A percentile compares a stretch with the other conserved stretches of the same genome.
Conservation (phyloP, 2,888 invertebrate species). For the Petrophora chlorosata region DNA sequence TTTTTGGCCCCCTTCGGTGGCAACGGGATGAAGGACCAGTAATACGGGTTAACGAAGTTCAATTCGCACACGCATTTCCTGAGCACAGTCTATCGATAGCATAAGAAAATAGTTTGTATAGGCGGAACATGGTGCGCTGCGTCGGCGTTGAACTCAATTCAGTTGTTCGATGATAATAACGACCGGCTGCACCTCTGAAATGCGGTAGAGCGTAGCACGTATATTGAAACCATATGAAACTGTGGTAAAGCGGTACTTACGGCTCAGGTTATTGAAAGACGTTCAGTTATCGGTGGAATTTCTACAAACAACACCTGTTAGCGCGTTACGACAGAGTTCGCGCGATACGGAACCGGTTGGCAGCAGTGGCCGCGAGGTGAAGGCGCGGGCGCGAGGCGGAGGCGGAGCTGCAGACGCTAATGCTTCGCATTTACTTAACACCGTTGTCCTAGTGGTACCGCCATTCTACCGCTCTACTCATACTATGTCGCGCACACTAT, state of each 20-base stretch:
- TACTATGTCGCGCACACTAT: constrained; percentile 30
- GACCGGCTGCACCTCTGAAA: not conserved
- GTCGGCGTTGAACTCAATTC: constrained; percentile 6
- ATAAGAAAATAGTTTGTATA: not conserved
- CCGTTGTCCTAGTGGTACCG: constrained; percentile 72
- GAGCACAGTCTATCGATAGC: constrained; percentile 2
- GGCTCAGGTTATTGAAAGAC: constrained; percentile 37
- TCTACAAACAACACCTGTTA: constrained; percentile 73
- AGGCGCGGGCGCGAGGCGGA: constrained; percentile 35
- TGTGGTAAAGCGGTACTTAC: not conserved
- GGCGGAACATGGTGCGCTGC: constrained; percentile 2
- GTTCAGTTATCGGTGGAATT: constrained; percentile 62
- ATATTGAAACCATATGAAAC: not conserved
- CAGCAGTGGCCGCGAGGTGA: constrained; percentile 27
- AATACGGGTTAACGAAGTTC: constrained; percentile 18
- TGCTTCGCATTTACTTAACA: constrained; percentile 56
- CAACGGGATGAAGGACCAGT: constrained; percentile 26
- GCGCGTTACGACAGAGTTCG: constrained; percentile 67
- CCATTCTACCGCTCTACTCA: constrained; percentile 55
- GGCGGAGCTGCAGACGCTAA: constrained; percentile 42
- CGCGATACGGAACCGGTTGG: constrained; percentile 71
- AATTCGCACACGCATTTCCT: constrained; percentile 22
- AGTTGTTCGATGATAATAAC: not conserved
- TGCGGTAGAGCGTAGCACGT: not conserved
- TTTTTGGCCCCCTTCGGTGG: constrained; percentile 50